Base-by-base conservation (phyloP, 2,797 vertebrate species). In the Amazona ochrocephala region DNA sequence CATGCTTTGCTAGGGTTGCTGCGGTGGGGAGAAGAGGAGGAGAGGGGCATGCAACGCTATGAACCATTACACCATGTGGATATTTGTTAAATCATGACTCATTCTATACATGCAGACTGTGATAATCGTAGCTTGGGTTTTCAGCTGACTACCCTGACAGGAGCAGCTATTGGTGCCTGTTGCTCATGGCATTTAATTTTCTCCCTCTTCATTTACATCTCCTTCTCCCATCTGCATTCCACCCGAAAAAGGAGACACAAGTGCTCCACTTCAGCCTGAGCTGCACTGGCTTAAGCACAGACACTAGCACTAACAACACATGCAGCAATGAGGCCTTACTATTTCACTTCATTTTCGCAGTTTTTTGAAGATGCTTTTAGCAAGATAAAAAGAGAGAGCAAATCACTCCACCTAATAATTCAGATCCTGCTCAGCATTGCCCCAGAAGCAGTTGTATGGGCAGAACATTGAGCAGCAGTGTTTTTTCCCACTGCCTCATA, bases 391-490 rank as follows among this genome's bases (percentile, higher is more conserved):
- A 32, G 21, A n/a, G 53, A 50, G 10, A 47, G 13, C 18, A 82
- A 42, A n/a, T 11, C 5, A 75, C 22, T 7, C 18, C 20, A 61
- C 10, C 30, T 61, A 47, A 66, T n/a, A 71, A 54, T 54, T 66
- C 62, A 39, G 47, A 45, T 56, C 22, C n/a, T 26, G 30, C 37
- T 50, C 5, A 2, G 41, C 34, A 54, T 32, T 34, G 30, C 37
- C 34, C 72, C 15, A 19, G 24, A 39, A 74, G 61, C 29, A 56
- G 29, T 16, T 19, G 26, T 22, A 41, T 9, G 26, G 74, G 14
- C n/a, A 41, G n/a, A 71, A 75, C 0, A 0, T 9, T 4, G 5
- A 54, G 29, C 18, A 32, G 32, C 32, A 74, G 34, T 0, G 0
- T 54, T 53, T 53, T 61, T 73, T 54, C 26, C 37, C 42, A 47